Conservation (phyloP, 1,140 invertebrate genomes). For the Brachystomella parvula region DNA sequence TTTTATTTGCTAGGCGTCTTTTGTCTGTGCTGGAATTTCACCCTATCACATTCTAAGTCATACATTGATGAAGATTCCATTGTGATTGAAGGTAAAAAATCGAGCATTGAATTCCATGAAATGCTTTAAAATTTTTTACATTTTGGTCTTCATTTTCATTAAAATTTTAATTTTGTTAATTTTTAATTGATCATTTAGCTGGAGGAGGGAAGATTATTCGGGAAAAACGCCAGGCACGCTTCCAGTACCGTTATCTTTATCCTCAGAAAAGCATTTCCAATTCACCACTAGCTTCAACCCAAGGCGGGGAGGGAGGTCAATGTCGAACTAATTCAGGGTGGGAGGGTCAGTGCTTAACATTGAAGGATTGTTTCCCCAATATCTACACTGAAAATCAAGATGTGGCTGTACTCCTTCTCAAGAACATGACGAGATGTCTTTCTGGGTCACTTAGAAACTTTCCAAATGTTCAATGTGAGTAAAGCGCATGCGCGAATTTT, state of each 20-base stretch:
- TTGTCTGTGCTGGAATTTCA: too few species aligned
- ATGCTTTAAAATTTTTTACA: too few species aligned
- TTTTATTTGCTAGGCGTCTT: too few species aligned
- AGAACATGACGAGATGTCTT: background rate
- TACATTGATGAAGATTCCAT: conserved; percentile 12
- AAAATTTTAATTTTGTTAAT: too few species aligned
- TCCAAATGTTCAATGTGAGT: background rate
- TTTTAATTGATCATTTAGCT: background rate
- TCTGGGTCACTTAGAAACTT: background rate
- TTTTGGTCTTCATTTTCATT: too few species aligned
- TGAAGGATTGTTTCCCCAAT: background rate
- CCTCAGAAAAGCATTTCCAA: background rate
- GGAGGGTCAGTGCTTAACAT: background rate
- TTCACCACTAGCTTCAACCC: background rate
- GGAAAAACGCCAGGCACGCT: too few species aligned
- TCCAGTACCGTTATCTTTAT: background rate
- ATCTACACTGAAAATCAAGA: background rate
- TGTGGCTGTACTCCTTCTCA: background rate
- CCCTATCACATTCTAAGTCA: background rate
- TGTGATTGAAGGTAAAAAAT: conserved; percentile 7
- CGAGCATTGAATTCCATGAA: too few species aligned
- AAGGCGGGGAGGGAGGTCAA: background rate
- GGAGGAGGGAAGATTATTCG: background rate
- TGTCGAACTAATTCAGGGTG: background rate
- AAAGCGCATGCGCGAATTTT: background rate